Evolutionary conservation across 1,140 invertebrate species (phyloP), one percentile per base, ranked within the genome.

Genomic region (Spodoptera litura): DNA sequence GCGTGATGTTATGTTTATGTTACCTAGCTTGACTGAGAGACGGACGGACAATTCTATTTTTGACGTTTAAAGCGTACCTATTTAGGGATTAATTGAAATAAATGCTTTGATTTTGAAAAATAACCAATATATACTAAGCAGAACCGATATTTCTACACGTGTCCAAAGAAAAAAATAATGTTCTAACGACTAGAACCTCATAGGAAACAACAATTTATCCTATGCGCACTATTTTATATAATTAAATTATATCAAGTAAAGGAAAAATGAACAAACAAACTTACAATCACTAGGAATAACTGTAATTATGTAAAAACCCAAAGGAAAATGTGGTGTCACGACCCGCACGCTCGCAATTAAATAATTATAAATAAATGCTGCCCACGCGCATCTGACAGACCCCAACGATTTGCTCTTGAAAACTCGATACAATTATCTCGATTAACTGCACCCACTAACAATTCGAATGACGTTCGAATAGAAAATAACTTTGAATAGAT

Each of bases 311-410:
- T 80, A 82, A 81, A 85, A 82, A 76, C 81, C 76, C 76, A 70
- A 68, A 80, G 72, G 66, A 80, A 82, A 79, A 78, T 72, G 58
- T 74, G 78, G 73, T 84, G 81, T 84, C 80, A 81, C 83, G 82
- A 85, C 78, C 82, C 55, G 73, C 55, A 35, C 62, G 77, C 13
- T 55, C 56, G 72, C 80, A 78, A 85, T 87, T 87, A 85, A 85
- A 85, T 83, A 85, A 87, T 85, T 83, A 85, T 59, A 59, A 78
- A 68, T 78, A 87, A 87, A 83, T 78, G 71, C 51, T 83, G 81
- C 79, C 72, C 74, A 82, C 80, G 78, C 80, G 79, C 80, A 83
- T 84, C 81, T 71, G 61, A 78, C 44, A 62, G 74, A 52, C 25
- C 38, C 52, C 59, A 20, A 53, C 64, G 58, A 78, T 49, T 49